phyloP scores from a whole-genome alignment of 2,113 vertebrate species.

The Myiozetetes cayanensis region DNA sequence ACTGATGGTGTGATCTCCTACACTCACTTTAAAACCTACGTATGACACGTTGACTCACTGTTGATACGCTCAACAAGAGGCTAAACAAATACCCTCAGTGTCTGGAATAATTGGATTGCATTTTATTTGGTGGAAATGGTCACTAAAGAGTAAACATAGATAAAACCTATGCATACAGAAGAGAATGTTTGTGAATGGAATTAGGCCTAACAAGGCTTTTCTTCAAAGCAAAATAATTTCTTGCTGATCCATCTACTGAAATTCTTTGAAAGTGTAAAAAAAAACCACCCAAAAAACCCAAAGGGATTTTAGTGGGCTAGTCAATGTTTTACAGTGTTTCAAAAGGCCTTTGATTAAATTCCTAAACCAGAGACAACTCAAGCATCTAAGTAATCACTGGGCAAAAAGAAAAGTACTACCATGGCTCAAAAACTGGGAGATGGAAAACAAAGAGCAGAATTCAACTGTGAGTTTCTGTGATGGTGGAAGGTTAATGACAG shows the following conservation, averaged over 20 bases:
- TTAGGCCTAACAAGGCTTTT: neutral
- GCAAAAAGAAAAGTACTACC: neutral
- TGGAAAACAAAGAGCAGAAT: slow-evolving; percentile 25
- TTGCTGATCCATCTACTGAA: neutral
- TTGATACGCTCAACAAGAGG: neutral
- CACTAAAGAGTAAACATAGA: neutral
- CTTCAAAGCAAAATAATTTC: neutral
- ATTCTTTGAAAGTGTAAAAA: neutral
- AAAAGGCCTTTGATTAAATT: slow-evolving; percentile 2
- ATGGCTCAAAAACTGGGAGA: neutral
- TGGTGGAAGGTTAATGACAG: neutral
- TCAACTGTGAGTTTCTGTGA: neutral
- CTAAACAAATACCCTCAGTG: neutral
- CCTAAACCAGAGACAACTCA: neutral
- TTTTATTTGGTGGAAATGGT: neutral
- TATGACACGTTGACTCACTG: accelerated
- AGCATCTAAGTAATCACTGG: neutral
- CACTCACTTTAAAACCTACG: neutral
- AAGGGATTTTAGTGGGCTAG: neutral
- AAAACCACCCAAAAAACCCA: neutral
- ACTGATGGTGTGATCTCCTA: neutral
- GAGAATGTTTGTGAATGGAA: neutral
- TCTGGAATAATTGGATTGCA: neutral
- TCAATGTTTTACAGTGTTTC: neutral
- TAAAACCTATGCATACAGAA: neutral